Evolutionary conservation across 1,140 invertebrate species (phyloP).

Genomic region (Zaprionus taronus): DNA sequence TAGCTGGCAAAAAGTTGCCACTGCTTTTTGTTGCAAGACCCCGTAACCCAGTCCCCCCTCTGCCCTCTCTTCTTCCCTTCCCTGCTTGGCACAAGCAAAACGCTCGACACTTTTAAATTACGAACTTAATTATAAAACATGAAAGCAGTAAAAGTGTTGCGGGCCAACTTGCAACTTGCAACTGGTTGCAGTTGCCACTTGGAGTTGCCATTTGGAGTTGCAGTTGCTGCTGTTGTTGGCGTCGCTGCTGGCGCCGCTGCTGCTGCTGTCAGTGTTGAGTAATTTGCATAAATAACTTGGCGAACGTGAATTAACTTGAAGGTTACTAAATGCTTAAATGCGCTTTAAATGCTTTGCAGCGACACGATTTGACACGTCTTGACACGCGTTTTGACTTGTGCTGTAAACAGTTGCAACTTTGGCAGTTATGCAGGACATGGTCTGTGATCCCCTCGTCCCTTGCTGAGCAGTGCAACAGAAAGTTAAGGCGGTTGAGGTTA

Average conservation of each 20-base stretch:
- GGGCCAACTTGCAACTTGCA: slow-evolving; percentile 16
- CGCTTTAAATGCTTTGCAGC: slow-evolving; percentile 54
- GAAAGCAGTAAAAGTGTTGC: slow-evolving; percentile 49
- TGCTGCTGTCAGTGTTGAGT: slow-evolving; percentile 31
- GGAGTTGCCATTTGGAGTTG: slow-evolving; percentile 15
- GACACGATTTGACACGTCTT: not conserved
- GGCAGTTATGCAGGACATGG: too few species aligned
- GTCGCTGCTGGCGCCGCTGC: not conserved
- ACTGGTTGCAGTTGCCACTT: slow-evolving; percentile 50
- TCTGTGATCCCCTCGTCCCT: not conserved
- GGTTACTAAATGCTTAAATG: slow-evolving; percentile 78
- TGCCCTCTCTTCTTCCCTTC: not conserved
- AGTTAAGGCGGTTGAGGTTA: too few species aligned
- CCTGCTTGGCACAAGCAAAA: not conserved
- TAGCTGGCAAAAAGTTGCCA: slow-evolving; percentile 67
- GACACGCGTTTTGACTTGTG: too few species aligned
- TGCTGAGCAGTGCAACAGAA: slow-evolving; percentile 29
- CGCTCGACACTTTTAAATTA: slow-evolving; percentile 78
- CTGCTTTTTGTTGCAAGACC: not conserved
- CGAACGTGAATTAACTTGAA: slow-evolving; percentile 67
- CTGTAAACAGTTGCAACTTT: too few species aligned
- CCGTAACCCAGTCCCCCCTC: not conserved
- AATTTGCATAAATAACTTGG: slow-evolving; percentile 78
- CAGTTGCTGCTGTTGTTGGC: slow-evolving; percentile 44
- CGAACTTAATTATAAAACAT: slow-evolving; percentile 80